A percentile compares a stretch with the other conserved stretches of the same genome.
Conservation (phyloP, 2,888 invertebrate species). For the Lithophane semibrunnea region DNA sequence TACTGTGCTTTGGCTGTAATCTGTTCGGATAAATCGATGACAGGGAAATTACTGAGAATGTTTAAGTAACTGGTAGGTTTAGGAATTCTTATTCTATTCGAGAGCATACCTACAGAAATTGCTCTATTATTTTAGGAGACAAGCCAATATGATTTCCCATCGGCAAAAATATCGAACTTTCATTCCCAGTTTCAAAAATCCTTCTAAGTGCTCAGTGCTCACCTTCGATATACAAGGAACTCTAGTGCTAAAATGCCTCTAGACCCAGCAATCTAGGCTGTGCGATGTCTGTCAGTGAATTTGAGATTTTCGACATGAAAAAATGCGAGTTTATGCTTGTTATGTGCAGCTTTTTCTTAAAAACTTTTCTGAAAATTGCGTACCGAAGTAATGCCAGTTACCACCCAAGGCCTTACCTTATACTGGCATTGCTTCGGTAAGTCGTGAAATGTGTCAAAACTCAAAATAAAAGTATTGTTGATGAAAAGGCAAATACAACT, state of each 20-base stretch:
- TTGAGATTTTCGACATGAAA: background rate
- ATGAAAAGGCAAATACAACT: background rate
- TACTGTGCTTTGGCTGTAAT: slow-evolving; percentile 47
- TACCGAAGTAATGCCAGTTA: too few relatives aligned
- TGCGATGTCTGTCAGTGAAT: background rate
- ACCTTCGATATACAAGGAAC: background rate
- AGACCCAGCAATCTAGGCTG: too few relatives aligned
- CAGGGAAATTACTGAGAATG: slow-evolving; percentile 18
- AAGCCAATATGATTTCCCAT: too few relatives aligned
- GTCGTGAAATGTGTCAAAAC: background rate
- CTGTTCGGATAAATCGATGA: slow-evolving; percentile 29
- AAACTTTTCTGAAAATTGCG: background rate
- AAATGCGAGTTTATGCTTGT: too few relatives aligned
- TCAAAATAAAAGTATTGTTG: background rate
- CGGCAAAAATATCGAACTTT: background rate
- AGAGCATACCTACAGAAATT: background rate
- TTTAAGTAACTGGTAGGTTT: background rate
- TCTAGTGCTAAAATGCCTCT: background rate
- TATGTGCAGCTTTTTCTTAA: background rate
- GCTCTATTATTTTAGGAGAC: background rate
- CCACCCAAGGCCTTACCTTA: background rate
- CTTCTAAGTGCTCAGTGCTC: background rate
- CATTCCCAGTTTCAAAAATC: background rate
- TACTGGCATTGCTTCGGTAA: background rate
- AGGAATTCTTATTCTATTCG: background rate